phyloP scores from a whole-genome alignment of 2,113 vertebrate genomes.

The Podiceps cristatus region DNA sequence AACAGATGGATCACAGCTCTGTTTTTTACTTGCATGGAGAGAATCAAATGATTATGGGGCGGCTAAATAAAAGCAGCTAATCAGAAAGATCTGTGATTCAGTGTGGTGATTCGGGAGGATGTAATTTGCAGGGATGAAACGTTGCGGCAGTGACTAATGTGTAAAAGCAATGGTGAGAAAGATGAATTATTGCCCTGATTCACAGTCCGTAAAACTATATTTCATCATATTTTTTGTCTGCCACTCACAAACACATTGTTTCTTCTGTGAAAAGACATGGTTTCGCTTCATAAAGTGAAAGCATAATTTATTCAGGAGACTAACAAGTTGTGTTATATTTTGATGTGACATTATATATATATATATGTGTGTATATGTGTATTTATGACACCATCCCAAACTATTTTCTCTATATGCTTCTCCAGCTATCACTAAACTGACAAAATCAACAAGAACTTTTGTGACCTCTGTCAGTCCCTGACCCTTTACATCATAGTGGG shows the following conservation, averaged over 20 bases:
- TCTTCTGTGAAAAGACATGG: neutral
- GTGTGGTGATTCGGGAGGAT: neutral
- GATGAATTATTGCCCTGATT: neutral
- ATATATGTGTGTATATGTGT: neutral
- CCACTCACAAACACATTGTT: neutral
- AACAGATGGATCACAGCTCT: constrained; percentile 64
- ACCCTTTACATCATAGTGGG: neutral
- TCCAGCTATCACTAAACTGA: neutral
- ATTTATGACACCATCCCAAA: neutral
- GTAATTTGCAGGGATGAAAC: neutral
- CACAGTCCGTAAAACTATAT: neutral
- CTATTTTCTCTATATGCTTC: neutral
- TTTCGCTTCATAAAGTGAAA: neutral
- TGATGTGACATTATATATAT: neutral
- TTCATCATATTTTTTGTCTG: neutral
- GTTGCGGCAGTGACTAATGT: constrained; percentile 6
- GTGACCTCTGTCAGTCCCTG: neutral
- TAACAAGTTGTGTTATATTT: neutral
- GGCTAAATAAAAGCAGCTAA: constrained; percentile 3
- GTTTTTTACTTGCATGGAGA: constrained; percentile 39
- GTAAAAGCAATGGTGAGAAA: constrained; percentile 8
- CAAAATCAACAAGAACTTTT: neutral
- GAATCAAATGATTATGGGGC: neutral
- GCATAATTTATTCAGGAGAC: neutral
- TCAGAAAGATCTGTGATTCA: constrained; percentile 12